These are phyloP conservation scores for Proctacanthus coquilletti DNA, from an alignment of 1,140 invertebrate species.

Conservation along the genomic window DNA sequence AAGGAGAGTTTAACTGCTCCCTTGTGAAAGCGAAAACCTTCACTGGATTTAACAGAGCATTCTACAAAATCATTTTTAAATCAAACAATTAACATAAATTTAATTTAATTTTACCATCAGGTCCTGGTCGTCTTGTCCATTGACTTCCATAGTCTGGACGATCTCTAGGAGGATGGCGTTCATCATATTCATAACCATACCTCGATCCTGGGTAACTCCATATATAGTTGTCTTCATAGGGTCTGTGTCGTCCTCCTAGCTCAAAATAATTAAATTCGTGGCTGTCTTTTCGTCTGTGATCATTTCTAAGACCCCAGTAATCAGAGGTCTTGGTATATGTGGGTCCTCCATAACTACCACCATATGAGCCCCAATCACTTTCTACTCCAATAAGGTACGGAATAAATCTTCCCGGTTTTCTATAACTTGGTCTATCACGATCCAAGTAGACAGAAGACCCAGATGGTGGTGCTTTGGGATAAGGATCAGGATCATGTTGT, in stretches of 20 bases:
- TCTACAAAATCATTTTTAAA: slow-evolving; percentile 32
- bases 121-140: slow-evolving; percentile 23
- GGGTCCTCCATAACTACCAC: slow-evolving; percentile 27
- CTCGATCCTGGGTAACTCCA: slow-evolving; percentile 21
- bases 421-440: slow-evolving; percentile 18
- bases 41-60: slow-evolving; percentile 53
- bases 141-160: slow-evolving; percentile 21
- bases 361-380: slow-evolving; percentile 26
- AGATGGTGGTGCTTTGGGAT: slow-evolving; percentile 5
- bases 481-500: slow-evolving; percentile 9
- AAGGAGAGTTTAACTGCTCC: slow-evolving; percentile 45
- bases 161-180: slow-evolving; percentile 11
- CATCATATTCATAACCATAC: slow-evolving; percentile 20
- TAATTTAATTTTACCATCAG: slow-evolving; percentile 17
- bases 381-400: slow-evolving; percentile 23
- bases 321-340: slow-evolving; percentile 20
- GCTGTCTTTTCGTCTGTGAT: slow-evolving; percentile 21
- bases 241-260: slow-evolving; percentile 12
- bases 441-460: slow-evolving; percentile 21
- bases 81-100: not conserved
- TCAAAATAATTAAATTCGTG: slow-evolving; percentile 27
- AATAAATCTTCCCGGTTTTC: slow-evolving; percentile 19
- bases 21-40: slow-evolving; percentile 53
- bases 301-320: slow-evolving; percentile 20
- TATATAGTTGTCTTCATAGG: slow-evolving; percentile 17